Base-by-base conservation (phyloP, 2,113 vertebrate species). In the Equus przewalskii region DNA sequence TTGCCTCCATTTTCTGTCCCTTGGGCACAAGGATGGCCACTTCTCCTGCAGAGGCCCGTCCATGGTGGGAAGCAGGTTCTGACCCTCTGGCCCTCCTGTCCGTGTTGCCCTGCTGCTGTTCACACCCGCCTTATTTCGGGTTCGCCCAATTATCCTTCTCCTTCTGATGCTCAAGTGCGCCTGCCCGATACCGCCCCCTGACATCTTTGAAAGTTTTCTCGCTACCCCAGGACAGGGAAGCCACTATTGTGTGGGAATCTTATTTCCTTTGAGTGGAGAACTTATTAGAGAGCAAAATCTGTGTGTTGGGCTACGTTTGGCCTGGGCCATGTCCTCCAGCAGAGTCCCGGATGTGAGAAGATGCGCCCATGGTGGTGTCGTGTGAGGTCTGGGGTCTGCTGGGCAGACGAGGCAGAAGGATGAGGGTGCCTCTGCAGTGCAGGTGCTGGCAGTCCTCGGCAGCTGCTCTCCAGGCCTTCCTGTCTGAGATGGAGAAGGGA, bases 281-380 rank as follows among this genome's bases (percentile, higher is more conserved):
- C 22, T 62, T 26, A 15, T 33, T 28, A 30, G 62, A 92, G 60
- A 78, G 54, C n/a, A 46, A 36, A 33, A 33, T 36, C 18, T 9
- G 41, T 36, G 28, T 69, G 41, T 7, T 28, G 44, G 58, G 70
- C 51, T 13, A 51, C 0, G 1, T 46, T 16, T 65, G 49, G 24
- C 28, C 60, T 8, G 36, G 19, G 33, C 3, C 6, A 46, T 19
- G 54, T 6, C 56, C 41, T 54, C 87, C 83, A 78, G 13, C 12
- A 22, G 89, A 80, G 89, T 28, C 36, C 67, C 21, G 15, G 54
- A 5, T 54, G 19, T 14, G 30, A 86, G 54, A 30, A 28, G 36
- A 81, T 7, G 16, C 0, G 0, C 30, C 26, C 22, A 1, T 3
- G 8, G 33, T 11, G 26, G 10, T 41, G 60, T 33, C 51, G 1